Evolutionary conservation across 2,888 invertebrate species (phyloP), one percentile per base, ranked within the genome.

Genomic region (Agriopis aurantiaria): DNA sequence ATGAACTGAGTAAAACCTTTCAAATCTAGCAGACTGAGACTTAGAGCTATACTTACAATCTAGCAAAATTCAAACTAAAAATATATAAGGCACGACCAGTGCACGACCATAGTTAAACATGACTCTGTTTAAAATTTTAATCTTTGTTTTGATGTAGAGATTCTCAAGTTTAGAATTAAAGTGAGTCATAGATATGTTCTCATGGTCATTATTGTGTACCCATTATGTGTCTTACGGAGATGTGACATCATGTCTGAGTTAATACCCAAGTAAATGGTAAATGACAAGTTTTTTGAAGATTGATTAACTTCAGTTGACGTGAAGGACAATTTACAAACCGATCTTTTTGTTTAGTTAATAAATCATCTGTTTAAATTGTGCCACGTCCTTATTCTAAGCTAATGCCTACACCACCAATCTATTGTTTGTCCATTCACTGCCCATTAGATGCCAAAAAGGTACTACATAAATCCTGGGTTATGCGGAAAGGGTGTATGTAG

Each of bases 171-270:
- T 40, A 53, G 10, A 57, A 62, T 65, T 62, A 62, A 68, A 61
- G 58, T 74, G 74, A 74, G 56, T 74, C 71, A 75, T 64, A 69
- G 46, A 45, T 62, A 55, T 48, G 57, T 62, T 64, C 69, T 66
- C 58, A 69, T 72, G 75, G 73, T 72, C 69, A 71, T 73, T 69
- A 63, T 60, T 70, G 62, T 72, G 65, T 74, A 71, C 61, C 57
- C 61, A 64, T 57, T 64, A 62, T 67, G 11, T n/a, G 68, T 77
- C 64, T 66, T 58, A 67, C 68, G 53, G 51, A 63, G 60, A 65
- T 60, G 67, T 77, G 75, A 77, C 77, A 75, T 77, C 77, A 74
- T 69, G 68, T 68, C 72, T 66, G 56, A 68, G 69, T 75, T 71
- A 72, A 74, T 73, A 70, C 65, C 53, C 60, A 61, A 55, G 57